These are phyloP conservation scores for Oligia fasciuncula DNA, from an alignment of 2,888 invertebrate species.

Conservation along the genomic window DNA sequence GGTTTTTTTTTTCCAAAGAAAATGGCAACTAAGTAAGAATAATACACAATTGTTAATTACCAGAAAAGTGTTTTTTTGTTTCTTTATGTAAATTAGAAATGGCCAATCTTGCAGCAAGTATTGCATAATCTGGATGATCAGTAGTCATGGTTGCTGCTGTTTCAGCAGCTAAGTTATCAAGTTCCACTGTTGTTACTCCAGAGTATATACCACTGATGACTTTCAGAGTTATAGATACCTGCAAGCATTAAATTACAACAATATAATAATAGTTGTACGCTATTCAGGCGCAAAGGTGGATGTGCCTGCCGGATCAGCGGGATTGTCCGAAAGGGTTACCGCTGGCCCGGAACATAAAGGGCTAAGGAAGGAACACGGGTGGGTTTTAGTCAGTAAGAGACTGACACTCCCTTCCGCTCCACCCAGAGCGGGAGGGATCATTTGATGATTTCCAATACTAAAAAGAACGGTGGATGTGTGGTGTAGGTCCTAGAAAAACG, in stretches of 20 bases:
- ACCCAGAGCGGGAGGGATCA: too few relatives aligned
- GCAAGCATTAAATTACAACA: slow-evolving; percentile 32
- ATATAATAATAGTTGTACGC: not conserved
- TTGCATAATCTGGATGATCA: slow-evolving; percentile 98
- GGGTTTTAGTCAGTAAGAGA: too few relatives aligned
- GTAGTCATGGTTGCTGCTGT: slow-evolving; percentile 99
- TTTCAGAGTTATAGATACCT: slow-evolving; percentile 96
- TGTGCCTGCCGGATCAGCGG: too few relatives aligned
- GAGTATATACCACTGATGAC: slow-evolving; percentile 98
- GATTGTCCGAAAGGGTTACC: too few relatives aligned
- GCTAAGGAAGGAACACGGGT: too few relatives aligned
- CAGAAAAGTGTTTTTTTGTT: slow-evolving; percentile 97
- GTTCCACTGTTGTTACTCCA: slow-evolving; percentile 98
- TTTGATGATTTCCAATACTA: too few relatives aligned
- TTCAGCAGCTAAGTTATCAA: slow-evolving; percentile 99
- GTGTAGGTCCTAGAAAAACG: not conserved
- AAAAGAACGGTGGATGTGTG: not conserved
- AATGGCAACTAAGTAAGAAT: not conserved
- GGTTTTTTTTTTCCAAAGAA: not conserved
- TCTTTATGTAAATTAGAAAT: slow-evolving; percentile 99
- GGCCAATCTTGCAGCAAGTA: slow-evolving; percentile 96
- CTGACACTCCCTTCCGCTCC: too few relatives aligned
- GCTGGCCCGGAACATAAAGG: too few relatives aligned
- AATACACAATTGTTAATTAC: slow-evolving; percentile 83
- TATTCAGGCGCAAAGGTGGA: not conserved